A percentile compares a stretch with the other conserved stretches of the same genome.
Conservation (phyloP, 1,140 invertebrate species). For the Zaprionus capensis region DNA sequence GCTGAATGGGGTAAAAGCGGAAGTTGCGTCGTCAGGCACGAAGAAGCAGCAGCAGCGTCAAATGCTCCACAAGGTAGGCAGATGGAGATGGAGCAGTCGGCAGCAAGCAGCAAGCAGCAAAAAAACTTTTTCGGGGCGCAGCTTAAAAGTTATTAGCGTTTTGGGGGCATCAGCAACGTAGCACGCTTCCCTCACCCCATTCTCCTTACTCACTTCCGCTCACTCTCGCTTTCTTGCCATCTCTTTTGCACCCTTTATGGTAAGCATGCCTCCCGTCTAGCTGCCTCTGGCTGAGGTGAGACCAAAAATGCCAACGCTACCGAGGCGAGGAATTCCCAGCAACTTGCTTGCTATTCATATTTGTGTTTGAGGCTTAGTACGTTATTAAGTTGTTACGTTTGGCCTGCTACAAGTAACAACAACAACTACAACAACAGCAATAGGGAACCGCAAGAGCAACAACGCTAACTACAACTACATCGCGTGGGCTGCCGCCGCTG, state of each 20-base stretch:
- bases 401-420: constrained; percentile 67
- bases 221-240: neutral
- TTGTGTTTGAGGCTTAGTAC: constrained; percentile 81
- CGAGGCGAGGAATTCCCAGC: constrained; percentile 47
- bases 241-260: neutral
- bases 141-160: constrained; percentile 83
- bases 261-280: constrained; percentile 7
- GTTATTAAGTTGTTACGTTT: constrained; percentile 83
- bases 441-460: constrained; percentile 26
- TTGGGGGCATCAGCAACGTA: constrained; percentile 48
- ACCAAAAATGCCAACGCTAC: constrained; percentile 60
- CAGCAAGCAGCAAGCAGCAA: constrained; percentile 37
- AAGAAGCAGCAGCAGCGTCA: constrained; percentile 21
- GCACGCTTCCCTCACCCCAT: constrained; percentile 16
- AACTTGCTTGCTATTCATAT: constrained; percentile 74
- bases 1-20: constrained; percentile 72
- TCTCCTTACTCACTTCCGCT: neutral
- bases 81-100: constrained; percentile 20
- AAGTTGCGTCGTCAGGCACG: constrained; percentile 75
- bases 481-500: constrained; percentile 58
- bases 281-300: constrained; percentile 50
- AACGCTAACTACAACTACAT: constrained; percentile 20
- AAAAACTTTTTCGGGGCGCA: constrained; percentile 63
- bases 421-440: constrained; percentile 31
- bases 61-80: constrained; percentile 24